A percentile compares a stretch with the other conserved stretches of the same genome.
phyloP scores from a whole-genome alignment of 2,113 vertebrate genomes.

The Peucedramus taeniatus region DNA sequence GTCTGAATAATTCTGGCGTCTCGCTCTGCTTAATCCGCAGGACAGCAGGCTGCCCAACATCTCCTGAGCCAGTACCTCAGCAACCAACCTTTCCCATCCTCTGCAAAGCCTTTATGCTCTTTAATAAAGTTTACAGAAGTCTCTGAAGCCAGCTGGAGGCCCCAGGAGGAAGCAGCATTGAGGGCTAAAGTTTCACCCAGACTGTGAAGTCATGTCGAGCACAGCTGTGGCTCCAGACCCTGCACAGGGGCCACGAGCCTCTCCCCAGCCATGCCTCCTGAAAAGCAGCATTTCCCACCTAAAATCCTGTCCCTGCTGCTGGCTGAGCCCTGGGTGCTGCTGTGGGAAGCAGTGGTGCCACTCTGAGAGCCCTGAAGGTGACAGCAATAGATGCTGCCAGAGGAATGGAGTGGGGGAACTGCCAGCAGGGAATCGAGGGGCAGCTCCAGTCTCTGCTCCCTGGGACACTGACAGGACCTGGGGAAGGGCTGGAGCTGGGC shows the following conservation, averaged over 20 bases:
- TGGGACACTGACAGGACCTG: neutral
- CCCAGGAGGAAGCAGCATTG: neutral
- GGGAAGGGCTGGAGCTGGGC: neutral
- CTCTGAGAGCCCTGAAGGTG: accelerated
- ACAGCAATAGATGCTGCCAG: accelerated
- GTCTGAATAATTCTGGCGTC: neutral
- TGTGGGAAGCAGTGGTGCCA: neutral
- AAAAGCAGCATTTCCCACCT: neutral
- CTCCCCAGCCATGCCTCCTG: neutral
- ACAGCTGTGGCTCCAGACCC: neutral
- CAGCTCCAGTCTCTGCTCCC: neutral
- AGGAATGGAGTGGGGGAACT: accelerated
- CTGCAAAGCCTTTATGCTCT: neutral
- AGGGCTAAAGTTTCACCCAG: constrained; percentile 27
- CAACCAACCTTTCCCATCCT: neutral
- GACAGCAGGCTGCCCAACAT: neutral
- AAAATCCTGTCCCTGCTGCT: neutral
- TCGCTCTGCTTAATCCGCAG: neutral
- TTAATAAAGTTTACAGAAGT: neutral
- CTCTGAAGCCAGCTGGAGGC: neutral
- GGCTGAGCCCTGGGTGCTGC: neutral
- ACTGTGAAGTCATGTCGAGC: neutral
- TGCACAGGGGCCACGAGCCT: neutral
- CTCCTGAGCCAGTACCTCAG: neutral
- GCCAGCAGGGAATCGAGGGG: accelerated